Conservation (phyloP, 2,888 invertebrate species). For the Phytoseiulus persimilis region DNA sequence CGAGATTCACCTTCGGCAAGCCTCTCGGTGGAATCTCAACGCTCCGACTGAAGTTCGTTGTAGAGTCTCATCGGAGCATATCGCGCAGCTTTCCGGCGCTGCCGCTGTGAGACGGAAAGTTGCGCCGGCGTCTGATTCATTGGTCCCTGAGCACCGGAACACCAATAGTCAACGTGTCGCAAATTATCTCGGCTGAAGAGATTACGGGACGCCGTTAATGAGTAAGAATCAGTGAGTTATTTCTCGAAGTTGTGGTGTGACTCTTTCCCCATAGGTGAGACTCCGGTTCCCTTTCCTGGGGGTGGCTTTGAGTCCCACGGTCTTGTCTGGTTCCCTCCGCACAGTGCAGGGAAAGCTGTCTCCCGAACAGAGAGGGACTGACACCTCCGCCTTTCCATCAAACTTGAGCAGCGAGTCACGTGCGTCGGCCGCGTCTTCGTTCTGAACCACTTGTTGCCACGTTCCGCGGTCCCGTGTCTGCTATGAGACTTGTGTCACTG, state of each 20-base stretch:
- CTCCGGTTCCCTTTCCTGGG: not conserved
- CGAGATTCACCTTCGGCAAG: no score
- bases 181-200: not conserved
- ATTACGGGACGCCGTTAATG: not conserved
- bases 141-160: not conserved
- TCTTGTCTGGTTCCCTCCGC: not conserved
- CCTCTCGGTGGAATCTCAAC: no score
- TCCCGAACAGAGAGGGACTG: not conserved
- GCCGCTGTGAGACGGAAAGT: not conserved
- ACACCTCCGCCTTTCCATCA: not conserved
- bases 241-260: not conserved
- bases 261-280: constrained; percentile 5
- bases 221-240: not conserved
- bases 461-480: not conserved
- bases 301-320: not conserved
- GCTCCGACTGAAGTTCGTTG: no score
- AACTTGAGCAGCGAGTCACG: not conserved
- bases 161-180: not conserved
- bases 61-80: not conserved
- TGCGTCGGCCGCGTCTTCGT: not conserved
- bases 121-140: not conserved
- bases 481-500: not conserved
- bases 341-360: not conserved
- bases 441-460: not conserved
- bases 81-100: not conserved